Conservation (phyloP, 2,797 vertebrate species). For the Delichon dasypus region DNA sequence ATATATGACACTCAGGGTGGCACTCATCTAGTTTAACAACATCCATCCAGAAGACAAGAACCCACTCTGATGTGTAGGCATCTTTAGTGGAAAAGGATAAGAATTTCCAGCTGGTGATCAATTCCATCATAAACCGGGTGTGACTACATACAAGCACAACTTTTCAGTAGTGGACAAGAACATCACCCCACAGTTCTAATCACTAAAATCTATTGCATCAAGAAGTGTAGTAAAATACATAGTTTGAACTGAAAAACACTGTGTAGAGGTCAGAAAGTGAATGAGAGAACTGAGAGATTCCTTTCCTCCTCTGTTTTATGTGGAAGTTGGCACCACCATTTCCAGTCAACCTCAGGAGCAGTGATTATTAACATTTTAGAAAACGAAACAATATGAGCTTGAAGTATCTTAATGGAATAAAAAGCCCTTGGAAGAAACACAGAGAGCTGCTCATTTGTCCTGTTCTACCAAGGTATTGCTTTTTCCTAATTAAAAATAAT, state of each 20-base stretch:
- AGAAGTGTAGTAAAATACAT: background rate
- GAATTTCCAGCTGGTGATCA: background rate
- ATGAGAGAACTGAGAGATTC: background rate
- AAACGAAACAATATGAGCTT: background rate
- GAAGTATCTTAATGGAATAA: background rate
- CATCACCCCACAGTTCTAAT: background rate
- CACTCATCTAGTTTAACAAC: background rate
- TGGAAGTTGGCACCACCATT: background rate
- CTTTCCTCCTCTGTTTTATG: background rate
- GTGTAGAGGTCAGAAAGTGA: background rate
- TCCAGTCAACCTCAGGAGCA: background rate
- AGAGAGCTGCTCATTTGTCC: background rate
- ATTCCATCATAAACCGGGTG: background rate
- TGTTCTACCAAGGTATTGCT: constrained; percentile 26
- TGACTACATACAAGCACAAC: background rate
- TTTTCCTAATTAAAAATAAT: constrained; percentile 69
- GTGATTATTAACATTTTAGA: background rate
- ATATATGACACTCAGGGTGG: background rate
- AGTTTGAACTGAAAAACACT: background rate
- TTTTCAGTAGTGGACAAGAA: background rate
- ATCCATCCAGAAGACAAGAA: background rate
- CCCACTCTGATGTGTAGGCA: background rate
- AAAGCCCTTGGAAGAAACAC: background rate
- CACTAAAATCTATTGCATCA: background rate
- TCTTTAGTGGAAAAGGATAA: background rate